Conservation (phyloP, 1,140 invertebrate genomes). For the Micrasema longulum region DNA sequence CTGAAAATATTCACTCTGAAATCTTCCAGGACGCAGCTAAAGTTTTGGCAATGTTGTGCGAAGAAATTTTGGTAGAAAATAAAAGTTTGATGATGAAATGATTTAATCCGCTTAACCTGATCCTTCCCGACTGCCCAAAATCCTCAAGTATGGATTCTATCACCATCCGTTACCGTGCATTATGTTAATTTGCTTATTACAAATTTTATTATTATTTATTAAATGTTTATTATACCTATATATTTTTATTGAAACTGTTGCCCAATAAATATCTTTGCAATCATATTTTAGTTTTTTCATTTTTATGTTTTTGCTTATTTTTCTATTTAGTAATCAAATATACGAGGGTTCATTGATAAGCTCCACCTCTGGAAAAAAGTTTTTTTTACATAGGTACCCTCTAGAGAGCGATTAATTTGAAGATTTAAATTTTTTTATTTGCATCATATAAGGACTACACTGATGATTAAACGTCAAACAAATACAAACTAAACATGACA, state of each 20-base stretch:
- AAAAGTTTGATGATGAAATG: not conserved
- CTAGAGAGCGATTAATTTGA: too few species aligned
- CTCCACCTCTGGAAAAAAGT: too few species aligned
- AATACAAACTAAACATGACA: too few species aligned
- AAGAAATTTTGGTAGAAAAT: conserved; percentile 9
- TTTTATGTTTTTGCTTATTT: too few species aligned
- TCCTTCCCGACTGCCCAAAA: conserved; percentile 22
- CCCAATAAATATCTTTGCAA: conserved; percentile 26
- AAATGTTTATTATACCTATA: conserved; percentile 18
- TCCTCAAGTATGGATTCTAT: conserved; percentile 2
- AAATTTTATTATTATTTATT: conserved; percentile 13
- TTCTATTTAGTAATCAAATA: too few species aligned
- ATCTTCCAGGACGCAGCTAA: conserved; percentile 13
- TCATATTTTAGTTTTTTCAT: conserved; percentile 16
- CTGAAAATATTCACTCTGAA: not conserved
- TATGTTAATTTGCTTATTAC: not conserved
- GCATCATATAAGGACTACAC: too few species aligned
- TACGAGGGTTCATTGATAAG: too few species aligned
- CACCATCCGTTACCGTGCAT: not conserved
- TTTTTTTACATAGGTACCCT: too few species aligned
- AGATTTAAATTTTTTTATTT: too few species aligned
- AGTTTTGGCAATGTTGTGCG: conserved; percentile 7
- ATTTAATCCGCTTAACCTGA: conserved; percentile 1
- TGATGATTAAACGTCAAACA: too few species aligned
- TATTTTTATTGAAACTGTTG: conserved; percentile 2